These are phyloP conservation scores for Leptinotarsa lineolata DNA, from an alignment of 1,140 invertebrate species.

Conservation along the genomic window DNA sequence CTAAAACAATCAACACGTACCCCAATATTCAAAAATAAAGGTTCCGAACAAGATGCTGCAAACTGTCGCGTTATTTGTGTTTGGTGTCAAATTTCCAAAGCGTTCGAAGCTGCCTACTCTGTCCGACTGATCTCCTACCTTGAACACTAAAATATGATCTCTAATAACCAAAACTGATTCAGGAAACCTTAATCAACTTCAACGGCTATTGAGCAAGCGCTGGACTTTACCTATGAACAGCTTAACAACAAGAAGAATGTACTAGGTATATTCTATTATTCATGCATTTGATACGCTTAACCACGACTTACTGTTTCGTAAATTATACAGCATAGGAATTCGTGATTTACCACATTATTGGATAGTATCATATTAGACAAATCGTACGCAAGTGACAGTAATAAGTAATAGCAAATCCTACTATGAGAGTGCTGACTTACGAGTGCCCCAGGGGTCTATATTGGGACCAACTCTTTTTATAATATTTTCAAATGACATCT, in stretches of 20 bases:
- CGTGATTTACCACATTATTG: slow-evolving; percentile 12
- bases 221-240: slow-evolving; percentile 1
- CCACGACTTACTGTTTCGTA: neutral
- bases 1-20: slow-evolving; percentile 7
- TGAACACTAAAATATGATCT: neutral
- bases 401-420: neutral
- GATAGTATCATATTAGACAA: slow-evolving; percentile 16
- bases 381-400: slow-evolving; percentile 12
- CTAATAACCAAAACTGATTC: slow-evolving; percentile 10
- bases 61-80: slow-evolving; percentile 3
- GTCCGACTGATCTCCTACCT: slow-evolving; percentile 6
- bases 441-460: slow-evolving; percentile 14
- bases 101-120: slow-evolving; percentile 5
- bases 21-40: slow-evolving; percentile 16
- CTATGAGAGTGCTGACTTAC: slow-evolving; percentile 2
- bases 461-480: slow-evolving; percentile 14
- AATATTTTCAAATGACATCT: slow-evolving; percentile 10
- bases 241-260: slow-evolving; percentile 12
- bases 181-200: slow-evolving; percentile 9
- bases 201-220: slow-evolving; percentile 7
- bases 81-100: slow-evolving; percentile 7
- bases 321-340: slow-evolving; percentile 11
- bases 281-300: slow-evolving; percentile 9
- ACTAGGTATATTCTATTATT: neutral
- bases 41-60: slow-evolving; percentile 14